These are phyloP conservation scores for Isotomurus palustris DNA, from an alignment of 2,888 invertebrate genomes.

Conservation along the genomic window DNA sequence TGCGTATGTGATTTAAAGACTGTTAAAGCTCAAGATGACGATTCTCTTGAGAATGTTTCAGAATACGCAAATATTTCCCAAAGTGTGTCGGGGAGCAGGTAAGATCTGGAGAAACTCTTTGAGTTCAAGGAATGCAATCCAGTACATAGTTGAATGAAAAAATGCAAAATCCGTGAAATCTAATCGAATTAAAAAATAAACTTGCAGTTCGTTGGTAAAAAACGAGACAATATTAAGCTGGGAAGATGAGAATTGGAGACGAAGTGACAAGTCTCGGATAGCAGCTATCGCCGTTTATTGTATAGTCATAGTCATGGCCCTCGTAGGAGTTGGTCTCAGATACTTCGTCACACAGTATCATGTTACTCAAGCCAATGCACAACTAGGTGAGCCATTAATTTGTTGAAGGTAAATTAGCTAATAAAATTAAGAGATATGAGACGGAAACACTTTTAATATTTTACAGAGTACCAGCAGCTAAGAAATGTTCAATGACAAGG, in stretches of 20 bases:
- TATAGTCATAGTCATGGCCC: slow-evolving; percentile 17
- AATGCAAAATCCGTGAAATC: too few relatives aligned
- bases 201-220: neutral
- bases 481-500: slow-evolving; percentile 7
- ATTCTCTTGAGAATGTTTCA: neutral
- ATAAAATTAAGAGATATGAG: too few relatives aligned
- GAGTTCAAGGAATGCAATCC: too few relatives aligned
- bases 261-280: slow-evolving; percentile 14
- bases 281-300: slow-evolving; percentile 24
- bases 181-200: too few relatives aligned
- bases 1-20: neutral
- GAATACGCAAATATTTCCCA: too few relatives aligned
- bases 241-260: slow-evolving; percentile 8
- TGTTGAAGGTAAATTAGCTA: too few relatives aligned
- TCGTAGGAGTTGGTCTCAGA: slow-evolving; percentile 25
- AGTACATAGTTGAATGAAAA: too few relatives aligned
- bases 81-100: too few relatives aligned
- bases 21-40: neutral
- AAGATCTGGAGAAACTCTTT: too few relatives aligned
- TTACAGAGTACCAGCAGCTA: slow-evolving; percentile 31
- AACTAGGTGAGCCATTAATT: slow-evolving; percentile 22
- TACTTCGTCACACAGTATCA: slow-evolving; percentile 35
- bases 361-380: slow-evolving; percentile 25
- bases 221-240: slow-evolving; percentile 13
- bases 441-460: too few relatives aligned